These are phyloP conservation scores for Tachuris rubrigastra DNA, from an alignment of 2,113 vertebrate genomes.

Conservation along the genomic window DNA sequence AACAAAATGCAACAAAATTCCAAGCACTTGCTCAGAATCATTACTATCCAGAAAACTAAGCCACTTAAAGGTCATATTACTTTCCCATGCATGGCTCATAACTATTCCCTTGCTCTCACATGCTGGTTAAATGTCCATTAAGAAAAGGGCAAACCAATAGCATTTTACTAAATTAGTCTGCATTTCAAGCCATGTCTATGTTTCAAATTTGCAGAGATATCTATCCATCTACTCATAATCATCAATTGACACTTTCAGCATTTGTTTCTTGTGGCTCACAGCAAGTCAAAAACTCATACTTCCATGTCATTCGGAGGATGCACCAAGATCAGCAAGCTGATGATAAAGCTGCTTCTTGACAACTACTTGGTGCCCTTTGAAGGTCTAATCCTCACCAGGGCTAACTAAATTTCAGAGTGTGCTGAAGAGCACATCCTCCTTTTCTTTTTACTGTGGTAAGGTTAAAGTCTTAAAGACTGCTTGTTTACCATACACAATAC, in stretches of 20 bases:
- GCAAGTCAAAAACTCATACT: neutral
- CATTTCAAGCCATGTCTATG: neutral
- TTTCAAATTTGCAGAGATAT: neutral
- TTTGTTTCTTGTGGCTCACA: neutral
- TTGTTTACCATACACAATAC: neutral
- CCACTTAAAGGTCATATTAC: neutral
- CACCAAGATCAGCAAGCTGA: neutral
- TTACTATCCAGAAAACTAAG: neutral
- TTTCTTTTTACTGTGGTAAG: neutral
- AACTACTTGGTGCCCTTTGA: neutral
- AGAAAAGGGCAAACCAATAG: neutral
- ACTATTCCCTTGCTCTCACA: neutral
- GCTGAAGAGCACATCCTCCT: neutral
- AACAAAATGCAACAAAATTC: neutral
- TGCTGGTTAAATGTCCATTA: neutral
- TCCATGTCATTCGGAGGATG: neutral
- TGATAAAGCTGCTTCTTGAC: neutral
- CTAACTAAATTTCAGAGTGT: neutral
- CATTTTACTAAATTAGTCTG: neutral
- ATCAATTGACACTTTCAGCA: fast-evolving
- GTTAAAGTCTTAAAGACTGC: neutral
- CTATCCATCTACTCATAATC: neutral
- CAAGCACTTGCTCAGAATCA: neutral
- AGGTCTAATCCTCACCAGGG: neutral
- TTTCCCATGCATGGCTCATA: neutral